phyloP scores from a whole-genome alignment of 2,888 invertebrate genomes.

The Hipparchia sbordonii region DNA sequence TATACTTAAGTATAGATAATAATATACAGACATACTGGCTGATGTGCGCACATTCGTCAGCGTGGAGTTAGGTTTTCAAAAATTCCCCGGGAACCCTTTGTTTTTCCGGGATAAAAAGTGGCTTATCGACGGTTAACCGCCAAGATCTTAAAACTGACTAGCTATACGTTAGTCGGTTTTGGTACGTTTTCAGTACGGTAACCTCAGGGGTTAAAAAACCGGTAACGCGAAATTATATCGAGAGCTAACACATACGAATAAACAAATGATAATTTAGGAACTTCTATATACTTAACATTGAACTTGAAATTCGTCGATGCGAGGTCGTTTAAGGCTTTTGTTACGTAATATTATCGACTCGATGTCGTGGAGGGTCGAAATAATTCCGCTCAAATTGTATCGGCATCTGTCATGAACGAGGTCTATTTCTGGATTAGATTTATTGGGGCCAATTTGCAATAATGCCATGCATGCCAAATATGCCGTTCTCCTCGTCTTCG shows the following conservation, averaged over 20 bases:
- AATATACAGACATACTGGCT: too few species aligned
- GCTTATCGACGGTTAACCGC: too few species aligned
- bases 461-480: constrained; percentile 3
- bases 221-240: too few species aligned
- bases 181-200: too few species aligned
- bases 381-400: constrained; percentile 28
- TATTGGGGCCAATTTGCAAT: constrained; percentile 18
- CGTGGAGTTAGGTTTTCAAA: too few species aligned
- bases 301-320: constrained; percentile 32
- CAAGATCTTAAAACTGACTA: too few species aligned
- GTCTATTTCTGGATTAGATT: constrained; percentile 24
- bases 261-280: not conserved
- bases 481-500: too few species aligned
- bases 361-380: constrained; percentile 27
- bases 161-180: too few species aligned
- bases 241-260: not conserved
- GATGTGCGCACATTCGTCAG: too few species aligned
- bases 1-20: too few species aligned
- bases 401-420: constrained; percentile 29
- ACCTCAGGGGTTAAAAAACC: too few species aligned
- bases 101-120: not conserved
- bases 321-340: constrained; percentile 27
- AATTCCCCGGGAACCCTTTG: too few species aligned
- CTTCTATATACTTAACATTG: constrained; percentile 1
- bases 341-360: constrained; percentile 27